These are phyloP conservation scores for Orussus abietinus DNA, from an alignment of 1,140 invertebrate genomes.

Conservation along the genomic window DNA sequence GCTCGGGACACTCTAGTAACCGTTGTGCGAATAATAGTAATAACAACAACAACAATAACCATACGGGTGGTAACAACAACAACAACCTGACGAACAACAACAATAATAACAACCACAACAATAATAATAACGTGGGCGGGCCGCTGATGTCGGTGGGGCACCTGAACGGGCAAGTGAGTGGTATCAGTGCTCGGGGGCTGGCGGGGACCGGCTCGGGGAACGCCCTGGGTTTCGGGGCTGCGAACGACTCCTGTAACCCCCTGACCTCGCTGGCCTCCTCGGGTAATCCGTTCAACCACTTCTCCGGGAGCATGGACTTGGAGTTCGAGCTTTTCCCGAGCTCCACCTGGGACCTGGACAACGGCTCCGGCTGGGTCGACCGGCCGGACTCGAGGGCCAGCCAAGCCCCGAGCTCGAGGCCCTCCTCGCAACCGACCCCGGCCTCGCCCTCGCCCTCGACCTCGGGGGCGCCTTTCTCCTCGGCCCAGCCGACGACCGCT, in stretches of 20 bases:
- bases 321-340: constrained; percentile 60
- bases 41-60: constrained; percentile 28
- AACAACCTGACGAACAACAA: constrained; percentile 28
- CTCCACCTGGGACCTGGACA: constrained; percentile 56
- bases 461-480: constrained; percentile 18
- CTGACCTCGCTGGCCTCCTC: constrained; percentile 31
- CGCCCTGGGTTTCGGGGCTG: too few relatives aligned
- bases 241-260: constrained; percentile 29
- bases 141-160: constrained; percentile 48
- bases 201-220: too few relatives aligned
- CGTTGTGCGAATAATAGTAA: constrained; percentile 50
- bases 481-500: constrained; percentile 31
- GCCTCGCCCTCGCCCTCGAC: constrained; percentile 40
- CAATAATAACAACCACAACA: constrained; percentile 43
- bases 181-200: constrained; percentile 5
- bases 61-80: constrained; percentile 5
- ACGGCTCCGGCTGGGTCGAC: constrained; percentile 32
- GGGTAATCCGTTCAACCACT: constrained; percentile 46
- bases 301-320: constrained; percentile 54
- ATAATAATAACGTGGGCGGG: constrained; percentile 52
- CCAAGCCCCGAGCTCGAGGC: constrained; percentile 52
- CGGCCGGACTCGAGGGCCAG: constrained; percentile 59
- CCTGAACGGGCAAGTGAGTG: constrained; percentile 47
- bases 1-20: constrained; percentile 53
- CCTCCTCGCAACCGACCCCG: constrained; percentile 50